Evolutionary conservation across 2,797 vertebrate genomes (phyloP).

Genomic region (Tapera naevia): DNA sequence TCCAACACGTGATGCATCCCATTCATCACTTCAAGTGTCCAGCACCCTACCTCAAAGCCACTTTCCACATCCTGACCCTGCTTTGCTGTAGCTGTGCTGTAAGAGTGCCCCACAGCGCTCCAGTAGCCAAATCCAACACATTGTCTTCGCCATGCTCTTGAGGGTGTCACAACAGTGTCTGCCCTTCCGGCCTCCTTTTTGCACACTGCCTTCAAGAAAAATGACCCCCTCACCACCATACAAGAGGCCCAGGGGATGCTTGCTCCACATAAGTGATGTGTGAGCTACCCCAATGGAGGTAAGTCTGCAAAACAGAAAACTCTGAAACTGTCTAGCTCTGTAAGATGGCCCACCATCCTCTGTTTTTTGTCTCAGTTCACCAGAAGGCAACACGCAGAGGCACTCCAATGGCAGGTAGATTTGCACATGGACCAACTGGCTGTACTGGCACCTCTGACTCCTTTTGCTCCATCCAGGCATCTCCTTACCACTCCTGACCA

Average conservation of each 20-base stretch:
- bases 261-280: not conserved
- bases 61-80: not conserved
- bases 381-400: not conserved
- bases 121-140: not conserved
- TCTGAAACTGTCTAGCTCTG: not conserved
- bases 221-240: accelerated
- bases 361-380: not conserved
- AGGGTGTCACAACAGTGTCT: not conserved
- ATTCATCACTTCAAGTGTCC: not conserved
- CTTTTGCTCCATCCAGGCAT: not conserved
- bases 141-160: not conserved
- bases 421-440: not conserved
- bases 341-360: not conserved
- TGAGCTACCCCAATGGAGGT: not conserved
- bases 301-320: not conserved
- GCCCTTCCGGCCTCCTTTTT: accelerated
- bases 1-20: not conserved
- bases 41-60: not conserved
- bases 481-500: not conserved
- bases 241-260: not conserved
- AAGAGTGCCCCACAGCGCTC: not conserved
- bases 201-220: not conserved
- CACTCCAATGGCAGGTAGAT: not conserved
- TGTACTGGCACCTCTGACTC: not conserved
- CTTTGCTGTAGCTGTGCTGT: not conserved